These are phyloP conservation scores for Nannospalax galili DNA, from an alignment of 2,113 vertebrate genomes.

Conservation along the genomic window DNA sequence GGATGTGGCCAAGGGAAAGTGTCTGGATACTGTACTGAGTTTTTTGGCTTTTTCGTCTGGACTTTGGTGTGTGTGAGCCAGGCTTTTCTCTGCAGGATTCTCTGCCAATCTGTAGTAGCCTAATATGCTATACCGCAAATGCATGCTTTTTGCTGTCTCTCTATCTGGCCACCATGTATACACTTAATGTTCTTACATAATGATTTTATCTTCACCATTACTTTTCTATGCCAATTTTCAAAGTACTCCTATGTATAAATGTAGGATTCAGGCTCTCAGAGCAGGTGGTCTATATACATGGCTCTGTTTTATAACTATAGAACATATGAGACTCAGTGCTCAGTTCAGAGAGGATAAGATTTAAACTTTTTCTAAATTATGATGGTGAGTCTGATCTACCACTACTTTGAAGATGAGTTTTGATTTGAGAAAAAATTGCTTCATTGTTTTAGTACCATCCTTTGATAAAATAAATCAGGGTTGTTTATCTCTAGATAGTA, in stretches of 20 bases:
- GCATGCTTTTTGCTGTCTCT: background rate
- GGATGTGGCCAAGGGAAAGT: background rate
- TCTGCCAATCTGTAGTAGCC: background rate
- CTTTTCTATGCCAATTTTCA: background rate
- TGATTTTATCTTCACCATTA: background rate
- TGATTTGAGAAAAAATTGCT: slow-evolving; percentile 46
- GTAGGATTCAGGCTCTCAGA: background rate
- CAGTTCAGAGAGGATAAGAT: background rate
- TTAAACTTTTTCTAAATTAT: background rate
- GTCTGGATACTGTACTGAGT: background rate
- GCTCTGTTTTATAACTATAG: background rate
- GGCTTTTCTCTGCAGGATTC: background rate
- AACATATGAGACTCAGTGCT: background rate
- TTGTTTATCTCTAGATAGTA: background rate
- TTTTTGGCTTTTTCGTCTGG: slow-evolving; percentile 20
- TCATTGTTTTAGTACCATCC: slow-evolving; percentile 59
- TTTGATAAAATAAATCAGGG: slow-evolving; percentile 73
- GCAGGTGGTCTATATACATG: background rate
- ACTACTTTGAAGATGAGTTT: background rate
- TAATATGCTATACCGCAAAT: background rate
- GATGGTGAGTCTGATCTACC: background rate
- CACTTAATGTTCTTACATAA: background rate
- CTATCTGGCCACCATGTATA: background rate
- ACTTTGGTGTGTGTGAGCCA: background rate
- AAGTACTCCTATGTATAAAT: background rate